Percentiles rank a stretch among this genome's conserved stretches.
Conservation (phyloP, 2,888 invertebrate genomes). For the Gonocerus acuteangulatus region DNA sequence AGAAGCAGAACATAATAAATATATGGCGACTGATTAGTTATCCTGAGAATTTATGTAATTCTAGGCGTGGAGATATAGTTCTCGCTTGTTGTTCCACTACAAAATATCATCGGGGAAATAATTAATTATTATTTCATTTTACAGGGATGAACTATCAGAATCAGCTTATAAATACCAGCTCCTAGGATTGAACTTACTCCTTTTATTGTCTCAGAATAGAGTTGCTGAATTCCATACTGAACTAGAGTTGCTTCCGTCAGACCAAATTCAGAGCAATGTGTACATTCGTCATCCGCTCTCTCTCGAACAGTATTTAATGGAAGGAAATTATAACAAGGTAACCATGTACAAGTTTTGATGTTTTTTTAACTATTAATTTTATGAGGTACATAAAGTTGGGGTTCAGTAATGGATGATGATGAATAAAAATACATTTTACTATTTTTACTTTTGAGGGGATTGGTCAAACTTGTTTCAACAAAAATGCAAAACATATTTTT, state of each 20-base stretch:
- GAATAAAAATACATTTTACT: background rate
- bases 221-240: conserved; percentile 99
- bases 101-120: no score
- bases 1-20: no score
- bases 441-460: no score
- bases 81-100: no score
- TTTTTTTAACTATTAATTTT: background rate
- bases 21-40: no score
- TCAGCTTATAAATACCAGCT: conserved; percentile 91
- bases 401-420: background rate
- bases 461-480: no score
- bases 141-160: conserved; percentile 71
- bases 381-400: background rate
- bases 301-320: conserved; percentile 97
- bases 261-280: conserved; percentile 84
- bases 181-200: conserved; percentile 86
- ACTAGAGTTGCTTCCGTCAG: conserved; percentile 82
- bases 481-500: no score
- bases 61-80: no score
- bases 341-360: background rate
- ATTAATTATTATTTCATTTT: conserved; percentile 42
- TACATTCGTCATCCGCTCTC: conserved; percentile 92
- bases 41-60: no score
- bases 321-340: conserved; percentile 96
- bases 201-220: conserved; percentile 87